Evolutionary conservation across 1,140 invertebrate genomes (phyloP).

Genomic region (Papilio dardanus): DNA sequence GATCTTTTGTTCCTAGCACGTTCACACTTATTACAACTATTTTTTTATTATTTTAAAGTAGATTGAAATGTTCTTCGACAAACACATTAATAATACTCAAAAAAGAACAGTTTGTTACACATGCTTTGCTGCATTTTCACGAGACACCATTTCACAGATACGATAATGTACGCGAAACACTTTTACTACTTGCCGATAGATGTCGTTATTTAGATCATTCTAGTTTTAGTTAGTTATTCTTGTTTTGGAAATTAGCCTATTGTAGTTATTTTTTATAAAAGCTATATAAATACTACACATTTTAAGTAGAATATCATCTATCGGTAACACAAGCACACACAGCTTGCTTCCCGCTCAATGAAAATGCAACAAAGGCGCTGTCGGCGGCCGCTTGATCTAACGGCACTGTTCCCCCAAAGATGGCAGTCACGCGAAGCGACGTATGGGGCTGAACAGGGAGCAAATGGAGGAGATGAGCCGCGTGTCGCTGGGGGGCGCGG

Average conservation of each 20-base stretch:
- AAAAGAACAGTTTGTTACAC: constrained; percentile 22
- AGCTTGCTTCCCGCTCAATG: constrained; percentile 27
- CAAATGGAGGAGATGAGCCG: constrained; percentile 81
- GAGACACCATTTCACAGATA: constrained; percentile 34
- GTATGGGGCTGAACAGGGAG: constrained; percentile 82
- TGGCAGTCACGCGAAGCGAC: constrained; percentile 83
- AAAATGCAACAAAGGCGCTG: constrained; percentile 32
- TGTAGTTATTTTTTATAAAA: too few species aligned
- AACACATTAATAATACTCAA: neutral
- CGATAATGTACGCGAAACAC: neutral
- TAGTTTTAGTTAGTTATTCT: neutral
- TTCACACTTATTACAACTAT: neutral
- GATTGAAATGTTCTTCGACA: neutral
- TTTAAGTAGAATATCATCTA: constrained; percentile 45
- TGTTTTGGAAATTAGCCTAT: neutral
- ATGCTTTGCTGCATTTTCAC: constrained; percentile 50
- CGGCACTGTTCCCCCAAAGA: constrained; percentile 73
- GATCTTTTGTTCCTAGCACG: neutral
- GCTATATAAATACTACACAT: too few species aligned
- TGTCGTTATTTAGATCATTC: constrained; percentile 38
- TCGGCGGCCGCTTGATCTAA: constrained; percentile 46
- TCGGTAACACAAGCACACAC: constrained; percentile 36
- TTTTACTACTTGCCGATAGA: constrained; percentile 36
- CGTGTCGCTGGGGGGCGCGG: constrained; percentile 63
- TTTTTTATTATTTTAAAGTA: neutral